These are phyloP conservation scores for Anthonomus grandis DNA, from an alignment of 1,140 invertebrate species.

Conservation along the genomic window DNA sequence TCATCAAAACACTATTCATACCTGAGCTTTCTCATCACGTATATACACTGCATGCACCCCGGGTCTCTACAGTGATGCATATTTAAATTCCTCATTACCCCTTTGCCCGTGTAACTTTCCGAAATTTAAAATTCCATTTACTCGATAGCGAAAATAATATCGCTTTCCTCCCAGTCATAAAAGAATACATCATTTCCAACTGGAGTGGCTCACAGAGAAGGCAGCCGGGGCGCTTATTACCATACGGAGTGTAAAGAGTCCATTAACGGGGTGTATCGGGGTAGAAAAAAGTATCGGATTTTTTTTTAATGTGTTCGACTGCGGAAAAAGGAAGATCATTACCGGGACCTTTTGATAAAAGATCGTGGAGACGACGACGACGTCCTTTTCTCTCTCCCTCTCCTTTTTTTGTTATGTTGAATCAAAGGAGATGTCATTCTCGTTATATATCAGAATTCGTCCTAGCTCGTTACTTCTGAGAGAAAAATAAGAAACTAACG, in stretches of 20 bases:
- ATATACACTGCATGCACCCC: conserved; percentile 10
- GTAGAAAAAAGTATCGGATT: conserved; percentile 28
- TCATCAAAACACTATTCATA: conserved; percentile 19
- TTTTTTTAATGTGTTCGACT: no score
- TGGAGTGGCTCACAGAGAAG: conserved; percentile 24
- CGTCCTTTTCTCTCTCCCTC: no score
- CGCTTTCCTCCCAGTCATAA: conserved; percentile 24
- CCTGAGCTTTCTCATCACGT: conserved; percentile 1
- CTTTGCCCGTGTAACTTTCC: conserved; percentile 23
- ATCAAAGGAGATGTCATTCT: no score
- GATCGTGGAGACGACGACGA: no score
- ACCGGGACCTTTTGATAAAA: no score
- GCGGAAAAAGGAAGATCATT: no score
- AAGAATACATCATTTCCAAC: conserved; percentile 29
- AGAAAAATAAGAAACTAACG: no score
- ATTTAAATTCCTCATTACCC: conserved; percentile 31
- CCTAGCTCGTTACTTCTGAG: no score
- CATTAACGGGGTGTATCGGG: conserved; percentile 25
- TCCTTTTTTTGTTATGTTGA: no score
- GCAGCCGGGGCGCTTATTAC: conserved; percentile 19
- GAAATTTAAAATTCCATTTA: conserved; percentile 31
- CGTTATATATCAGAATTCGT: no score
- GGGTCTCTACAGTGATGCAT: conserved; percentile 16
- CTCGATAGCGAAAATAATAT: conserved; percentile 29
- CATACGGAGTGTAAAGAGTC: conserved; percentile 24